A percentile compares a stretch with the other conserved stretches of the same genome.
Evolutionary conservation across 2,888 invertebrate genomes (phyloP).

Genomic region (Pristionchus mayeri): DNA sequence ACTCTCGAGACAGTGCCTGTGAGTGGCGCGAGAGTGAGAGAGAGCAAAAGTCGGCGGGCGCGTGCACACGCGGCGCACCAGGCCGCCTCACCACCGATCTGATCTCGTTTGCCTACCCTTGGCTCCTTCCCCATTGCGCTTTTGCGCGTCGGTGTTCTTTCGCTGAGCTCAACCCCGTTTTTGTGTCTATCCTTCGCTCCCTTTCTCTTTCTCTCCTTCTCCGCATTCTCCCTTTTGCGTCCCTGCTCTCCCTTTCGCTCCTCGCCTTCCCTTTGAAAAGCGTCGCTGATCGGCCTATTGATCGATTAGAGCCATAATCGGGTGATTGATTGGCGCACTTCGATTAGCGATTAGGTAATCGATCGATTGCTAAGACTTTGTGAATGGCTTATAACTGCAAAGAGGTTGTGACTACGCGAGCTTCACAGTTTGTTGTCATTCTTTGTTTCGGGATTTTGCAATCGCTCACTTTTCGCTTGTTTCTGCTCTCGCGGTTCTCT

Average conservation of each 20-base stretch:
- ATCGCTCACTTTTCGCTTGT: no score
- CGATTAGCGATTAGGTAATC: not conserved
- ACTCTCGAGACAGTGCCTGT: slow-evolving; percentile 7
- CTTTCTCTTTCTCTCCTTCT: not conserved
- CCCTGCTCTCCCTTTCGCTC: not conserved
- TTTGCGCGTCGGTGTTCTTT: slow-evolving; percentile 39
- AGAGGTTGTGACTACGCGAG: no score
- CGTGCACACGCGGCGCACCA: not conserved
- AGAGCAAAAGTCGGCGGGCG: not conserved
- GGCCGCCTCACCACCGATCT: not conserved
- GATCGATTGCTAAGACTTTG: not conserved
- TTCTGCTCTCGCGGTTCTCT: no score
- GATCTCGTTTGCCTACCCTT: slow-evolving; percentile 21
- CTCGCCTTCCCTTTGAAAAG: not conserved
- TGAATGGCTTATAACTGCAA: no score
- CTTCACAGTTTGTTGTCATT: no score
- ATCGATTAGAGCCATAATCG: not conserved
- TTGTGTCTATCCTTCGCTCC: not conserved
- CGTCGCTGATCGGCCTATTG: slow-evolving; percentile 10
- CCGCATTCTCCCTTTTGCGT: not conserved
- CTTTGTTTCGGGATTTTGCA: no score
- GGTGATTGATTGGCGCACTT: not conserved
- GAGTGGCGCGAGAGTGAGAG: no score
- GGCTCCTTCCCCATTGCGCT: slow-evolving; percentile 15
- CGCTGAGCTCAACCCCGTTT: slow-evolving; percentile 36